Evolutionary conservation across 2,113 vertebrate genomes (phyloP), one percentile per base, ranked within the genome.

Genomic region (Notothenia rossii): DNA sequence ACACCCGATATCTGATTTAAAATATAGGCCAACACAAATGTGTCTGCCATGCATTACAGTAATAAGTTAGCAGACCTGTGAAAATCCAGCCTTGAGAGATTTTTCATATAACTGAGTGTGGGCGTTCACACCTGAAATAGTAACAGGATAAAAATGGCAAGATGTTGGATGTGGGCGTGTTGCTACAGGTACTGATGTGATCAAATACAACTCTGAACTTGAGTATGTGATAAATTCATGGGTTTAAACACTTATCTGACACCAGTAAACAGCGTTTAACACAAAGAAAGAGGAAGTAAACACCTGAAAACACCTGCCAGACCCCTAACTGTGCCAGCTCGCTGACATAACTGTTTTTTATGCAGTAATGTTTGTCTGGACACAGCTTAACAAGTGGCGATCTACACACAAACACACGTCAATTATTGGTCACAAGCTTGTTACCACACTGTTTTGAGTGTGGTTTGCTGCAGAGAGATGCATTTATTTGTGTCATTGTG

Each of bases 71-170:
- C 3, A 1, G n/a, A 61, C 7, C 25, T 58, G 40, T 54, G 12
- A 49, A 53, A 63, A 74, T 84, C 48, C 59, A 82, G 51, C 50
- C 20, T 46, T 18, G 40, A 64, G 63, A 46, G 69, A 48, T 60
- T 83, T 73, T 77, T 72, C 63, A 64, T 54, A 61, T 36, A 71
- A 50, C 33, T 36, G 15, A 50, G 69, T 10, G 14, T 9, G 14
- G 20, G 59, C 0, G 15, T 63, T 55, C 18, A 53, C 17, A 69
- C 70, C 17, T 14, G 82, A 84, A 80, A 75, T 72, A 72, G 65
- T n/a, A 46, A 29, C 53, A 12, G 53, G 59, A 56, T 72, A 61
- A 58, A 77, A 80, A 70, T 58, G 13, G 10, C 62, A 50, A 68
- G 5, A 22, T 33, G 56, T 17, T 59, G n/a, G 4, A n/a, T 62